phyloP scores from a whole-genome alignment of 2,113 vertebrate genomes.

The Lamprologus callipterus region DNA sequence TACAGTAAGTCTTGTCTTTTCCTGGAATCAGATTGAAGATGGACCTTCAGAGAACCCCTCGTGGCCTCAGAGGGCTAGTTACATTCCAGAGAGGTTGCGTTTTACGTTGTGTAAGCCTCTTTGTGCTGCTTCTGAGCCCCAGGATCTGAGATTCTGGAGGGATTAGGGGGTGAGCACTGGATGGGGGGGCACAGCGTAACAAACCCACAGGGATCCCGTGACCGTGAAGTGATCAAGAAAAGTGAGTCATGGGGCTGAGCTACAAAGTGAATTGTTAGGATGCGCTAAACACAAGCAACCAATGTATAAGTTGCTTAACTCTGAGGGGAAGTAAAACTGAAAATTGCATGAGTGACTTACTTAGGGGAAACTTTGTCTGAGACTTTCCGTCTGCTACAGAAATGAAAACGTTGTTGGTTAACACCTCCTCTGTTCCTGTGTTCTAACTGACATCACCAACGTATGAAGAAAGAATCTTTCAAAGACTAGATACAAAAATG shows the following conservation, averaged over 20 bases:
- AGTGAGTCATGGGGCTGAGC: conserved; percentile 49
- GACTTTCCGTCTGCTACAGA: background rate
- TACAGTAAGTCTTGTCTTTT: background rate
- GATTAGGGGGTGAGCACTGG: conserved; percentile 43
- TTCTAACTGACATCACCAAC: background rate
- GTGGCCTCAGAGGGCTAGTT: background rate
- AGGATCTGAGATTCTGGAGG: conserved; percentile 52
- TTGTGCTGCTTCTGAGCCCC: conserved; percentile 49
- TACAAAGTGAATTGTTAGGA: background rate
- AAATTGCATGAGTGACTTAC: background rate
- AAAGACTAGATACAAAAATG: background rate
- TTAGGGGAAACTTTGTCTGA: background rate
- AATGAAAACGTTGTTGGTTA: background rate
- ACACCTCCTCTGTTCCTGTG: background rate
- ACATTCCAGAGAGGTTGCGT: conserved; percentile 30
- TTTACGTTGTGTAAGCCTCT: conserved; percentile 32
- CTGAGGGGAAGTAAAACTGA: background rate
- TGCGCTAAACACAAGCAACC: background rate
- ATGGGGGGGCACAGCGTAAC: background rate
- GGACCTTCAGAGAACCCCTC: background rate
- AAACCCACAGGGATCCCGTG: conserved; percentile 36
- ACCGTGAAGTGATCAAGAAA: conserved; percentile 44
- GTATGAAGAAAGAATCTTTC: background rate
- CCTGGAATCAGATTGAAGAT: background rate
- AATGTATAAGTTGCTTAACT: background rate